Percentiles rank a stretch among this genome's conserved stretches.
Evolutionary conservation across 2,113 vertebrate genomes (phyloP).

Genomic region (Puffinus mauretanicus): DNA sequence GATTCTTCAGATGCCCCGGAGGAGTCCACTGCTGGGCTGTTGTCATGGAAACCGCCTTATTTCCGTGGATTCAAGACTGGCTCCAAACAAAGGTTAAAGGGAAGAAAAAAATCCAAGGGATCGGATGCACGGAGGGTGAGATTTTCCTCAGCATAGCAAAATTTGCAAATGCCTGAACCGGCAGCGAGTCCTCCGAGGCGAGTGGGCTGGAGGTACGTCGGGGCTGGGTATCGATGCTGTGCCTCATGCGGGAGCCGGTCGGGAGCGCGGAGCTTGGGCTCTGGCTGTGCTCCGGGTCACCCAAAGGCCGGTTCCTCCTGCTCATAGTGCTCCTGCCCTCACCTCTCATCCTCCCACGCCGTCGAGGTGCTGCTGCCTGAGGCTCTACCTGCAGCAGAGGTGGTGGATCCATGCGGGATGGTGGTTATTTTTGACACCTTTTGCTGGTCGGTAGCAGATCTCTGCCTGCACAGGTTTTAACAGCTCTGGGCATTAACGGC

Average conservation of each 20-base stretch:
- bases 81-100: not conserved
- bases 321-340: not conserved
- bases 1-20: not conserved
- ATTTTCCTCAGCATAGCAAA: not conserved
- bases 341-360: not conserved
- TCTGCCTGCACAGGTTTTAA: not conserved
- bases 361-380: not conserved
- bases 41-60: not conserved
- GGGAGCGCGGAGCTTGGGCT: fast-evolving
- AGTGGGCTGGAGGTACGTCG: too few species aligned
- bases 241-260: not conserved
- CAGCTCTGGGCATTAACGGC: not conserved
- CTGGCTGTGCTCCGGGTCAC: not conserved
- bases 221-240: not conserved
- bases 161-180: not conserved
- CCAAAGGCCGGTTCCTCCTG: not conserved
- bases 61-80: not conserved
- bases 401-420: fast-evolving
- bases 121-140: not conserved
- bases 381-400: not conserved
- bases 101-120: not conserved
- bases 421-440: not conserved
- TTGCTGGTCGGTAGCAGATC: not conserved
- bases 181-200: not conserved
- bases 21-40: not conserved